Conservation (phyloP, 2,888 invertebrate species). For the Tillus elongatus region DNA sequence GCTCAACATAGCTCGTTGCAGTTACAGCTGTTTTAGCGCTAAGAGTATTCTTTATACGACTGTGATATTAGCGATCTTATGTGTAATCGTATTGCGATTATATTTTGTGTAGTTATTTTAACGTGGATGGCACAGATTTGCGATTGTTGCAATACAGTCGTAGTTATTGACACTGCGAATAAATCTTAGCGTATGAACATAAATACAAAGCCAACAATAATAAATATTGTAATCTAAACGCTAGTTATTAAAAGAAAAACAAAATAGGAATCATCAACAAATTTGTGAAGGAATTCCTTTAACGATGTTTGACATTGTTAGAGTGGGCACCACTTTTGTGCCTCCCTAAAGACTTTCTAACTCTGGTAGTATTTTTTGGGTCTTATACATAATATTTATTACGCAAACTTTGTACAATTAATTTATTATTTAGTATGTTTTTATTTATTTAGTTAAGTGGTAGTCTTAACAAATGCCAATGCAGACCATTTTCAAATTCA, state of each 20-base stretch:
- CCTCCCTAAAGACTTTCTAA: slow-evolving; percentile 21
- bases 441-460: neutral
- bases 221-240: slow-evolving; percentile 16
- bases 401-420: slow-evolving; percentile 9
- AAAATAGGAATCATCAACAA: too few species aligned
- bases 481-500: too few species aligned
- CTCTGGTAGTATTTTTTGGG: slow-evolving; percentile 17
- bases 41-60: slow-evolving; percentile 41
- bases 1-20: slow-evolving; percentile 35
- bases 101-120: slow-evolving; percentile 31
- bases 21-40: slow-evolving; percentile 42
- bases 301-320: slow-evolving; percentile 24
- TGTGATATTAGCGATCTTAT: slow-evolving; percentile 39
- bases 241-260: too few species aligned
- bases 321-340: slow-evolving; percentile 35
- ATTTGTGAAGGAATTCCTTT: slow-evolving; percentile 21
- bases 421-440: slow-evolving; percentile 1
- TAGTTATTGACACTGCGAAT: slow-evolving; percentile 27
- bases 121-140: slow-evolving; percentile 26
- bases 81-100: slow-evolving; percentile 29
- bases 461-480: too few species aligned
- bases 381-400: slow-evolving; percentile 17
- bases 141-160: slow-evolving; percentile 30
- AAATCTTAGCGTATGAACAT: slow-evolving; percentile 36
- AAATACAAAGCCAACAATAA: slow-evolving; percentile 20